A percentile compares a stretch with the other conserved stretches of the same genome.
Conservation (phyloP, 2,113 vertebrate genomes). For the Lepisosteus oculatus region DNA sequence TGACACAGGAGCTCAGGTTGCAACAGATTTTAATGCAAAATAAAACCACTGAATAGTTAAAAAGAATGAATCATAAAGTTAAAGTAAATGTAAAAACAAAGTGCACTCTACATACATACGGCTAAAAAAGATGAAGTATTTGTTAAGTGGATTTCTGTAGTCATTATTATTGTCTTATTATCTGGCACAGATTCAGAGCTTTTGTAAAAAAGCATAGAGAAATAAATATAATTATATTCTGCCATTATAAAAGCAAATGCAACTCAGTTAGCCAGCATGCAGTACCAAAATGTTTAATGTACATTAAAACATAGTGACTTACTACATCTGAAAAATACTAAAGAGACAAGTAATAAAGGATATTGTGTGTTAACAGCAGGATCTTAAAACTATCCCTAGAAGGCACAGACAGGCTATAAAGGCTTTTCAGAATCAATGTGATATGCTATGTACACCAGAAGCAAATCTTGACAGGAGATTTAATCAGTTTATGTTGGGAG, state of each 20-base stretch:
- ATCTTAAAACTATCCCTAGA: constrained; percentile 8
- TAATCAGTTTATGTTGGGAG: too few relatives aligned
- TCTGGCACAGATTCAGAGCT: too few relatives aligned
- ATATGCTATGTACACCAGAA: background rate
- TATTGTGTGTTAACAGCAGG: background rate
- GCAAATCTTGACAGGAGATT: too few relatives aligned
- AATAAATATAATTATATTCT: background rate
- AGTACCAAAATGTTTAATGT: background rate
- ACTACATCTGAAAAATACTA: background rate
- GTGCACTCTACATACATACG: too few relatives aligned
- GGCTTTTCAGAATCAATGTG: constrained; percentile 12
- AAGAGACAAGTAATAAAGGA: constrained; percentile 12
- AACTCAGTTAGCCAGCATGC: background rate
- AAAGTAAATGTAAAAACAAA: too few relatives aligned
- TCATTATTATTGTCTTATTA: too few relatives aligned
- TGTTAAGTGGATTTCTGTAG: too few relatives aligned
- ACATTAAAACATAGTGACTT: background rate
- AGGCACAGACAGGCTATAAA: background rate
- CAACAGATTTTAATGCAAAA: too few relatives aligned
- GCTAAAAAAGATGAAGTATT: too few relatives aligned
- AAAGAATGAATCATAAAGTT: too few relatives aligned
- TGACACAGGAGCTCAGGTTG: too few relatives aligned
- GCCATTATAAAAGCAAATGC: background rate
- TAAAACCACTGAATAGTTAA: too few relatives aligned
- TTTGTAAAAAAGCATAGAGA: background rate